Percentiles rank a stretch among this genome's conserved stretches.
Evolutionary conservation across 2,888 invertebrate genomes (phyloP).

Genomic region (Panzeria rudis): DNA sequence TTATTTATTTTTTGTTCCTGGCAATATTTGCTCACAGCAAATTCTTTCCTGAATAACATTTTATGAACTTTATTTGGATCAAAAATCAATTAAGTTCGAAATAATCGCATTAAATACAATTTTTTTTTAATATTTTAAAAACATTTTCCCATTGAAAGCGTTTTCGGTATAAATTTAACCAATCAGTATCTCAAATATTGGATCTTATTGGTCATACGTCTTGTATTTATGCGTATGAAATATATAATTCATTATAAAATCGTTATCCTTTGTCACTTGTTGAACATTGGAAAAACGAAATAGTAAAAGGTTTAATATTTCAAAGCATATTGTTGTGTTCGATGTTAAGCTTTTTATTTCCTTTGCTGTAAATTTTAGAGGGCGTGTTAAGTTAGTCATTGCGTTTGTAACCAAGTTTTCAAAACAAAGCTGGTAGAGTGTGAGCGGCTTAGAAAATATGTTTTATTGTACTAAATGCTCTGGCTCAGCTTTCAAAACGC

Average conservation of each 20-base stretch:
- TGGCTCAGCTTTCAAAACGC: no score
- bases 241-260: background rate
- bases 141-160: background rate
- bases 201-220: conserved; percentile 25
- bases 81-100: no score
- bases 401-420: background rate
- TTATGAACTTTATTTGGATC: no score
- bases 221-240: background rate
- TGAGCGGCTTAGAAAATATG: no score
- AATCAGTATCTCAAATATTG: background rate
- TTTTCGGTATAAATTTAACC: background rate
- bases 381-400: background rate
- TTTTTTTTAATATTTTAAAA: background rate
- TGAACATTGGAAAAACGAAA: background rate
- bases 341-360: background rate
- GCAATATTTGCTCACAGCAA: no score
- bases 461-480: no score
- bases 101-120: no score
- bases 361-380: background rate
- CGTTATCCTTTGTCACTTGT: conserved; percentile 14
- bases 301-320: conserved; percentile 31
- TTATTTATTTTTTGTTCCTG: no score
- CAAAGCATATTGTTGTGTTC: background rate
- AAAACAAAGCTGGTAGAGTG: no score
- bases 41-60: no score